A percentile compares a stretch with the other conserved stretches of the same genome.
phyloP scores from a whole-genome alignment of 2,797 vertebrate genomes.

The Sternotherus odoratus region DNA sequence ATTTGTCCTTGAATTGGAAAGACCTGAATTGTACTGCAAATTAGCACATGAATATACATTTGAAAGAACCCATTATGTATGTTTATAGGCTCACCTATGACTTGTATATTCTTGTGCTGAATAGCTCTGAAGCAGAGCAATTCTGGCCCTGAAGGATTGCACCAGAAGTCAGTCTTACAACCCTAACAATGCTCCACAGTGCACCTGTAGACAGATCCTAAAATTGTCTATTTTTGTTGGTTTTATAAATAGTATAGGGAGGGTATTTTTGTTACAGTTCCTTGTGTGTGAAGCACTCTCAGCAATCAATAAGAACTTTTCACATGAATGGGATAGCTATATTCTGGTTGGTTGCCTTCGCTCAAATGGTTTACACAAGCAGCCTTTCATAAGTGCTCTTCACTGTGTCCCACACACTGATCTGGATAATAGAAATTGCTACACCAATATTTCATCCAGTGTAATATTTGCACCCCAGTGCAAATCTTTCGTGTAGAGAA shows the following conservation, averaged over 20 bases:
- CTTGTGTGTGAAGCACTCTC: not conserved
- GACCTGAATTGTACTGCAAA: slow-evolving; percentile 50
- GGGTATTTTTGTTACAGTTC: slow-evolving; percentile 34
- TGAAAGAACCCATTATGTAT: slow-evolving; percentile 49
- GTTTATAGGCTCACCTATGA: slow-evolving; percentile 35
- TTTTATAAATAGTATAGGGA: not conserved
- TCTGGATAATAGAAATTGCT: slow-evolving; percentile 17
- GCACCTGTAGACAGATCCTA: not conserved
- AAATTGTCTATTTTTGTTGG: not conserved
- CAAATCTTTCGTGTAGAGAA: not conserved
- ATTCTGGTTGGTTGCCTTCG: slow-evolving; percentile 40
- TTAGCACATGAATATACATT: slow-evolving; percentile 48
- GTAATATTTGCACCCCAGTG: not conserved
- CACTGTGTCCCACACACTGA: slow-evolving; percentile 18
- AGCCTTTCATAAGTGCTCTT: slow-evolving; percentile 48
- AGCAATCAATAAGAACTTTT: slow-evolving; percentile 10
- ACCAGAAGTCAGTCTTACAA: slow-evolving; percentile 28
- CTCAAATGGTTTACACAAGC: slow-evolving; percentile 27
- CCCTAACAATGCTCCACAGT: not conserved
- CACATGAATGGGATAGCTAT: slow-evolving; percentile 46
- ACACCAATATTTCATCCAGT: not conserved
- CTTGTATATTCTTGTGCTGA: not conserved
- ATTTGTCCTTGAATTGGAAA: slow-evolving; percentile 68
- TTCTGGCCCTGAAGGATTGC: not conserved
- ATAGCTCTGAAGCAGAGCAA: not conserved